These are phyloP conservation scores for Pseudomugil gertrudae DNA, from an alignment of 2,797 vertebrate species.

Conservation along the genomic window DNA sequence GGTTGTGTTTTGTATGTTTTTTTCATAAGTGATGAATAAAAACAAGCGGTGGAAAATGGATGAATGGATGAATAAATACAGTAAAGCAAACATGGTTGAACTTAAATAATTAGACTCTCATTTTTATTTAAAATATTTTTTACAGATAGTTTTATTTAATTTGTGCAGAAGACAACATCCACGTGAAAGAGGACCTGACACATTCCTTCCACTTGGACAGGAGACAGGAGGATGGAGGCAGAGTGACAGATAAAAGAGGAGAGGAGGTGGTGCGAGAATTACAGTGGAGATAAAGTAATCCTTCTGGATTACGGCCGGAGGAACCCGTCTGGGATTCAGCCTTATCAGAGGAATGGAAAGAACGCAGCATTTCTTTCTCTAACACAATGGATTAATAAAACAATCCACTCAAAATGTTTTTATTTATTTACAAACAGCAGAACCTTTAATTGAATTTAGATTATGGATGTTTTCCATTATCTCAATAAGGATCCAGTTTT, in stretches of 20 bases:
- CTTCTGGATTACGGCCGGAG: constrained; percentile 60
- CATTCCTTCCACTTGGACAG: constrained; percentile 65
- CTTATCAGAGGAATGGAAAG: constrained; percentile 69
- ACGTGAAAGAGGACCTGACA: constrained; percentile 54
- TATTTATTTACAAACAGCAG: no score
- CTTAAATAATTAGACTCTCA: no score
- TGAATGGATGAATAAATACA: no score
- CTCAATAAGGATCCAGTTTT: not conserved
- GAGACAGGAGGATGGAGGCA: constrained; percentile 33
- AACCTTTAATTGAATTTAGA: no score
- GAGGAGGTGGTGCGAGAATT: constrained; percentile 58
- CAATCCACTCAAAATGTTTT: constrained; percentile 1
- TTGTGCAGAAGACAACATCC: constrained; percentile 13
- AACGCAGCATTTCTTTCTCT: constrained; percentile 59
- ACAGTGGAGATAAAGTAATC: constrained; percentile 68
- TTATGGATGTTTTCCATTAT: no score
- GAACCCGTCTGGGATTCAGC: constrained; percentile 63
- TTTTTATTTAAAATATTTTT: no score
- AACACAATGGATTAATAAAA: constrained; percentile 29
- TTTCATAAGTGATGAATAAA: no score
- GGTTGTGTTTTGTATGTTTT: no score
- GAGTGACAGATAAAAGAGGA: constrained; percentile 34
- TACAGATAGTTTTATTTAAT: constrained; percentile 9
- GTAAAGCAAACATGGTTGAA: no score
- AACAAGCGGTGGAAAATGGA: no score